phyloP scores from a whole-genome alignment of 2,113 vertebrate genomes.

The Fukomys damarensis region DNA sequence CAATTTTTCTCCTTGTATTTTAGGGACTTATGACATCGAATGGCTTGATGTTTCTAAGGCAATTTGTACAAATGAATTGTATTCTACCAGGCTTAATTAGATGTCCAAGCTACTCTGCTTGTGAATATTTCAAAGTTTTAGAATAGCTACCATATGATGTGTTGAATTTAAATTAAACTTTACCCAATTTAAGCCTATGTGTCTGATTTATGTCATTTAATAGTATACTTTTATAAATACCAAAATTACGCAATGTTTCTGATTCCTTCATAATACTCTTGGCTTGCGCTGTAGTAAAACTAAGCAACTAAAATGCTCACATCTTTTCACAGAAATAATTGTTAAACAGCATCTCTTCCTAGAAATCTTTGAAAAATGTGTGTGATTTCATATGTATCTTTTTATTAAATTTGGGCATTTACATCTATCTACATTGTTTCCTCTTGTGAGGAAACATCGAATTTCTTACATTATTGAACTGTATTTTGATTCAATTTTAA shows the following conservation, averaged over 20 bases:
- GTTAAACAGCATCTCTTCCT: not conserved
- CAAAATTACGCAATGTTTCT: not conserved
- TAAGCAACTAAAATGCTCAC: not conserved
- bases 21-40: not conserved
- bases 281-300: not conserved
- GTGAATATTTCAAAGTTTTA: not conserved
- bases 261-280: not conserved
- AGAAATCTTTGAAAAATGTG: not conserved
- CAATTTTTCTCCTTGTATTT: not conserved
- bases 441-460: not conserved
- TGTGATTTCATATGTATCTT: not conserved
- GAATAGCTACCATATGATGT: not conserved
- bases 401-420: not conserved
- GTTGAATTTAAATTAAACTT: not conserved
- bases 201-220: not conserved
- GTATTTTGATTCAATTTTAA: not conserved
- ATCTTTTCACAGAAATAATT: not conserved
- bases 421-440: not conserved
- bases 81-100: not conserved
- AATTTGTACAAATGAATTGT: not conserved
- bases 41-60: not conserved
- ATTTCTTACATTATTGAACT: not conserved
- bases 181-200: not conserved
- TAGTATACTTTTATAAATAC: not conserved
- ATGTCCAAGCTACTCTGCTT: not conserved